Conservation (phyloP, 2,888 invertebrate species). For the Mesorhabditis belari region DNA sequence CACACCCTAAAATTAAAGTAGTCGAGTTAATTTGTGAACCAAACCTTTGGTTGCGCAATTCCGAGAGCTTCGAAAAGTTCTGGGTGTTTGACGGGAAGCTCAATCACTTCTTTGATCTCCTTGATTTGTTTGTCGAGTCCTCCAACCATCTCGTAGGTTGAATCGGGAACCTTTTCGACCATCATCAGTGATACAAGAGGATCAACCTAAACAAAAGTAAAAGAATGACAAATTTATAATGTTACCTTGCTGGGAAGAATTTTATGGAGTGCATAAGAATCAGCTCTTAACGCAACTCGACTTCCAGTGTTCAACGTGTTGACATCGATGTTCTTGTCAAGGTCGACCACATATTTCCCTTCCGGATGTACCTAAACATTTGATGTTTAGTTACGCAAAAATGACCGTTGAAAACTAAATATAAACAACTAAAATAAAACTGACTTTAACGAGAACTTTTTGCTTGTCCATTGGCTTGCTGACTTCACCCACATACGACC, state of each 20-base stretch:
- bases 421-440: conserved; percentile 3
- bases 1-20: conserved; percentile 61
- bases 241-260: conserved; percentile 87
- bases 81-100: conserved; percentile 96
- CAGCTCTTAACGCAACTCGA: conserved; percentile 91
- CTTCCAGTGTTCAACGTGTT: conserved; percentile 95
- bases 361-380: conserved; percentile 80
- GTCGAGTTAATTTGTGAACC: conserved; percentile 1
- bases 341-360: conserved; percentile 97
- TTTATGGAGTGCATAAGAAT: conserved; percentile 96
- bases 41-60: conserved; percentile 90
- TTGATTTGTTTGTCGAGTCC: conserved; percentile 98
- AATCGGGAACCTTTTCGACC: conserved; percentile 99
- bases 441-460: conserved; percentile 86
- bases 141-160: conserved; percentile 99
- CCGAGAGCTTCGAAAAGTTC: conserved; percentile 98
- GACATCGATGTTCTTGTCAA: conserved; percentile 97
- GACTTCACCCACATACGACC: conserved; percentile 97
- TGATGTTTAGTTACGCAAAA: not conserved
- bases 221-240: not conserved
- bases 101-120: conserved; percentile 96
- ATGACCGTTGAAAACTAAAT: not conserved
- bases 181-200: conserved; percentile 98
- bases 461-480: conserved; percentile 99
- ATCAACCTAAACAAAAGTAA: conserved; percentile 66